Conservation (phyloP, 35 echinoderm and acorn worm genomes). For the Chiridota heheva region DNA sequence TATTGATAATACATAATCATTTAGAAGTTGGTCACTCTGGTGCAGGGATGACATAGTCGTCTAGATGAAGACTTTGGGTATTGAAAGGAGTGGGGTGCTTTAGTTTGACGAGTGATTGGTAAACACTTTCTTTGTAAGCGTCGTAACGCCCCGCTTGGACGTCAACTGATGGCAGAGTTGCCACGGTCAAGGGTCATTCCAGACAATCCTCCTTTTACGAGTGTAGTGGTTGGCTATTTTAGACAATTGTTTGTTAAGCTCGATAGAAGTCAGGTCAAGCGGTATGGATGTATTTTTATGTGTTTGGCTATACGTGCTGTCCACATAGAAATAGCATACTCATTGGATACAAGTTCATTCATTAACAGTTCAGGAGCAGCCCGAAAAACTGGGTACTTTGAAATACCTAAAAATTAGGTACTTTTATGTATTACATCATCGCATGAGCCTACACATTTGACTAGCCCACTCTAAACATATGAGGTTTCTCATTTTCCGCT, state of each 20-base stretch:
- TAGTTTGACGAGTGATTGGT: conserved; percentile 37
- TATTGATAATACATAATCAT: conserved; percentile 32
- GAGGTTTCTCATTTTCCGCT: no score
- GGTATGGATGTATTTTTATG: conserved; percentile 64
- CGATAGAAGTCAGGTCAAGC: conserved; percentile 34
- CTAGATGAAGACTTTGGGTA: conserved; percentile 26
- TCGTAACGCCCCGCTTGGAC: neutral
- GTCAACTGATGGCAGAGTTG: conserved; percentile 51
- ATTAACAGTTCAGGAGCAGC: no score
- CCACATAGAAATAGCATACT: conserved; percentile 47
- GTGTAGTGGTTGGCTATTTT: conserved; percentile 31
- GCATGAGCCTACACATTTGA: no score
- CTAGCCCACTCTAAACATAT: no score
- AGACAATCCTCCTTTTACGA: conserved; percentile 50
- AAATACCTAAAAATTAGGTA: no score
- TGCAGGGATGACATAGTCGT: conserved; percentile 33
- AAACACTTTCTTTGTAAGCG: conserved; percentile 26
- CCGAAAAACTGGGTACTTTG: no score
- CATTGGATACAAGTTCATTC: conserved; percentile 60
- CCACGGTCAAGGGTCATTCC: conserved; percentile 36
- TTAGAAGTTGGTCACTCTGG: conserved; percentile 6
- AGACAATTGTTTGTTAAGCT: conserved; percentile 51
- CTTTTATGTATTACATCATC: no score
- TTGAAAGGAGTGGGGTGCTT: conserved; percentile 36
- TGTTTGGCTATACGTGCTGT: conserved; percentile 56